Percentiles rank a stretch among this genome's conserved stretches.
Conservation (phyloP, 1,140 invertebrate species). For the Leptinotarsa texana region DNA sequence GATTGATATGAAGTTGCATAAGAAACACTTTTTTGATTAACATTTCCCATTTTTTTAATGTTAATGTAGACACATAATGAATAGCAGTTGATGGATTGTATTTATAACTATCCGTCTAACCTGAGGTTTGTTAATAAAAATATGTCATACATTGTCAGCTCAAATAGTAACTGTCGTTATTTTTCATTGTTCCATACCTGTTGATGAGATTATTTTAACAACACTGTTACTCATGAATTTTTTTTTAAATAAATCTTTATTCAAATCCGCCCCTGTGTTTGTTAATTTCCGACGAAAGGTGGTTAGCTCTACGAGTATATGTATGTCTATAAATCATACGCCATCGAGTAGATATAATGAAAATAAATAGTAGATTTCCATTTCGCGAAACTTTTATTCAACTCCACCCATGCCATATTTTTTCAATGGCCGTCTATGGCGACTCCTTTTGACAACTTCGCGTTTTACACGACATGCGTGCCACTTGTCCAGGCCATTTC, state of each 20-base stretch:
- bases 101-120: too few species aligned
- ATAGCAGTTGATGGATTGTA: too few species aligned
- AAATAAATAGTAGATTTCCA: neutral
- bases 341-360: neutral
- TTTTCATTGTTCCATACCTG: too few species aligned
- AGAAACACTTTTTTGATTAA: too few species aligned
- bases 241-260: neutral
- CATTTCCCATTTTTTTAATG: too few species aligned
- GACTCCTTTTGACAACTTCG: conserved; percentile 19
- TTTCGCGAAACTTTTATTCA: conserved; percentile 8
- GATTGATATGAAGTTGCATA: too few species aligned
- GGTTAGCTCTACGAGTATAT: neutral
- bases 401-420: conserved; percentile 7
- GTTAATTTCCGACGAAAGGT: neutral
- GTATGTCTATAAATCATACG: neutral
- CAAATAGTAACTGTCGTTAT: too few species aligned
- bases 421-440: neutral
- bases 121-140: too few species aligned
- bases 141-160: too few species aligned
- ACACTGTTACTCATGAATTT: neutral
- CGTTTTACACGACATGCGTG: conserved; percentile 33
- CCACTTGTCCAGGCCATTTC: conserved; percentile 25
- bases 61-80: too few species aligned
- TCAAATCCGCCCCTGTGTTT: neutral
- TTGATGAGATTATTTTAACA: too few species aligned